Conservation (phyloP, 2,113 vertebrate species). For the Dolichotis patagonum region DNA sequence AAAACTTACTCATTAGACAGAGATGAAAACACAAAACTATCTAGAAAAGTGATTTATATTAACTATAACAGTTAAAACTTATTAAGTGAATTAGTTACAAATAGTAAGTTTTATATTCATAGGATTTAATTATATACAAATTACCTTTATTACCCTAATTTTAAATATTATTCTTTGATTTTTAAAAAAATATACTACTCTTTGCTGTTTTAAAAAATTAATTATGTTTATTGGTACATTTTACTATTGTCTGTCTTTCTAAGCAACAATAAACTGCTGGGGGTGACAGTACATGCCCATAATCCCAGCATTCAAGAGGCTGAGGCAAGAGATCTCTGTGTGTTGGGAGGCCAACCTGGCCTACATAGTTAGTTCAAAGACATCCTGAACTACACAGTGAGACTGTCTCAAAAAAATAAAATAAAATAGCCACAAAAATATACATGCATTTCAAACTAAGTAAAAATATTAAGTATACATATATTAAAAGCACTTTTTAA, state of each 20-base stretch:
- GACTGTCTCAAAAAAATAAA: not conserved
- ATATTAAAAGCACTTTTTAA: slow-evolving; percentile 19
- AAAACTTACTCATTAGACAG: slow-evolving; percentile 26
- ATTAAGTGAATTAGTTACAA: slow-evolving; percentile 44
- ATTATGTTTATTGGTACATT: not conserved
- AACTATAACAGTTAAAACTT: not conserved
- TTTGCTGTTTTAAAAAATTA: not conserved
- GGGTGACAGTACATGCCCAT: not conserved
- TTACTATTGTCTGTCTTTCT: slow-evolving; percentile 2
- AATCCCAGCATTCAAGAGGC: not conserved
- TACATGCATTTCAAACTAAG: slow-evolving; percentile 37
- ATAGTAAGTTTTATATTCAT: not conserved
- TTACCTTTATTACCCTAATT: not conserved
- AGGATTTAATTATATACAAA: slow-evolving; percentile 6
- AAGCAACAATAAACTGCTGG: slow-evolving; percentile 19
- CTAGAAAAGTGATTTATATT: slow-evolving; percentile 1
- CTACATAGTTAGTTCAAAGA: not conserved
- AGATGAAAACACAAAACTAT: slow-evolving; percentile 46
- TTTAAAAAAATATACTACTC: not conserved
- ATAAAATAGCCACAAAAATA: not conserved
- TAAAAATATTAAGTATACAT: not conserved
- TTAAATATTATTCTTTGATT: not conserved
- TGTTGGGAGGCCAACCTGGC: not conserved
- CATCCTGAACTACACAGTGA: not conserved
- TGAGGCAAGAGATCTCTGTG: not conserved